phyloP scores from a whole-genome alignment of 1,140 invertebrate species.

The Matsumurasca onukii region DNA sequence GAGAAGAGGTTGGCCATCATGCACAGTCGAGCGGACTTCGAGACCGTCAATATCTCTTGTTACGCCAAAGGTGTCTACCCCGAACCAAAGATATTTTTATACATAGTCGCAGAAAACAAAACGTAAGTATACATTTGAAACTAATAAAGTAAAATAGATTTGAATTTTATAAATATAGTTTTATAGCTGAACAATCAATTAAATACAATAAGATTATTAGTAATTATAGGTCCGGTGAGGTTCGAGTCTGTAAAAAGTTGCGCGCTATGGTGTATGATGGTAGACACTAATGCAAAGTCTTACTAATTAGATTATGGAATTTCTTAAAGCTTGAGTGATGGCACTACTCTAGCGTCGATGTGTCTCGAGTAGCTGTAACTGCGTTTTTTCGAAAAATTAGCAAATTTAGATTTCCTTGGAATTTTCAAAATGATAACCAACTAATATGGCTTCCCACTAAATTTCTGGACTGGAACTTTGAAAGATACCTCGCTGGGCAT shows the following conservation, averaged over 20 bases:
- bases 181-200: background rate
- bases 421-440: too few relatives aligned
- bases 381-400: too few relatives aligned
- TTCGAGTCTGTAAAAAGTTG: too few relatives aligned
- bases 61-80: constrained; percentile 39
- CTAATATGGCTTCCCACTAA: too few relatives aligned
- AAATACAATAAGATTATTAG: background rate
- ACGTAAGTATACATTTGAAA: constrained; percentile 17
- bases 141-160: background rate
- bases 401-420: too few relatives aligned
- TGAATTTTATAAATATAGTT: background rate
- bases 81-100: constrained; percentile 37
- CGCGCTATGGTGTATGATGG: background rate
- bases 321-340: too few relatives aligned
- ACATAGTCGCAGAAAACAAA: constrained; percentile 23
- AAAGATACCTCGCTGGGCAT: too few relatives aligned
- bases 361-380: too few relatives aligned
- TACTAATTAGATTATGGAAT: too few relatives aligned
- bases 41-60: constrained; percentile 40
- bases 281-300: background rate
- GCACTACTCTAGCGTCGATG: too few relatives aligned
- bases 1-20: constrained; percentile 36
- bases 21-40: constrained; percentile 30
- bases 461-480: too few relatives aligned
- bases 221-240: too few relatives aligned